These are phyloP conservation scores for Cricetomys ansorgei DNA, from an alignment of 2,113 vertebrate species.

Conservation along the genomic window DNA sequence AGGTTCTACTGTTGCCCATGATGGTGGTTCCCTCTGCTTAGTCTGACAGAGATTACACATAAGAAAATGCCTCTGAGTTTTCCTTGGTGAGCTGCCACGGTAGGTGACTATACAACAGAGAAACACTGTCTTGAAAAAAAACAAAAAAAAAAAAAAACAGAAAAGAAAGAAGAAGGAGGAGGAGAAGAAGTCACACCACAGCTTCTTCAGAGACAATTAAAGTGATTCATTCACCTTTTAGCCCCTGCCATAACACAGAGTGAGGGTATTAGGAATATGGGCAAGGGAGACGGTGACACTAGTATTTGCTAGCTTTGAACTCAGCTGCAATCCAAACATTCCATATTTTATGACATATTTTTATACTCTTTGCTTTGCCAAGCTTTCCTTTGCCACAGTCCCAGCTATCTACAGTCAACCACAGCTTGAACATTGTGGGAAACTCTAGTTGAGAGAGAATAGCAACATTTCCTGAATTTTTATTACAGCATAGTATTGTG, in stretches of 20 bases:
- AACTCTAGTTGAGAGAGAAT: background rate
- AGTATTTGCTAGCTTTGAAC: background rate
- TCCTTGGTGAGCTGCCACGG: no score
- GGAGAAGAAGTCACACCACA: no score
- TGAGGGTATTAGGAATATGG: background rate
- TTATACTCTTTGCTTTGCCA: background rate
- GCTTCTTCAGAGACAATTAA: background rate
- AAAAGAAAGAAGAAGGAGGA: no score
- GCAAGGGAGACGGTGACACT: background rate
- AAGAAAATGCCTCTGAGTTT: no score
- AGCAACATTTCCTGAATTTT: background rate
- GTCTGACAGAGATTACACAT: no score
- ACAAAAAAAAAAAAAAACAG: no score
- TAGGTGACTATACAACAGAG: no score
- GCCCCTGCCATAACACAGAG: background rate
- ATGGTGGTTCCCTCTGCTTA: no score
- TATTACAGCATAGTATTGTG: background rate
- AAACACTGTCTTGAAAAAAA: no score
- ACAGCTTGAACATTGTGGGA: background rate
- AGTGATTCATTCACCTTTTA: background rate
- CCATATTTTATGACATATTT: background rate
- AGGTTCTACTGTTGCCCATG: no score
- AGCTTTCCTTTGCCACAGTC: background rate
- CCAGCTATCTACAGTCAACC: background rate
- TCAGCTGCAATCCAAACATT: conserved; percentile 23